Base-by-base conservation (phyloP, 2,888 invertebrate species). In the Drosophila planitibia region DNA sequence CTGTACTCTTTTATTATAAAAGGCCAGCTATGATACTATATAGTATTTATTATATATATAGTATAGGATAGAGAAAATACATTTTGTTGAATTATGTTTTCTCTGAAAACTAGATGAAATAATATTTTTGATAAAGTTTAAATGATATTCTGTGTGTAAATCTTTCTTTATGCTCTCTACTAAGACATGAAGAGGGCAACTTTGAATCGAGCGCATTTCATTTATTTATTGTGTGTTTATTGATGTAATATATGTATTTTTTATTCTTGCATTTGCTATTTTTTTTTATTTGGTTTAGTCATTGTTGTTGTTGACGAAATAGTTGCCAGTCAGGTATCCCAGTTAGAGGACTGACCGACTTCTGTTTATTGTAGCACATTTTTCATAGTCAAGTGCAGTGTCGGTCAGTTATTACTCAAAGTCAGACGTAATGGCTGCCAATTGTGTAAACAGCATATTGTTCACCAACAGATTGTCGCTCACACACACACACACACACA, bases 381-480 rank as follows among this genome's bases (percentile, higher is more conserved):
- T 84, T 79, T 84, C 83, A 89, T 76, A 76, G 82, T 84, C 87
- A 86, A 83, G 71, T 83, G 76, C 75, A 84, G 61, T 72, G 76
- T 74, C 70, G 76, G 75, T 63, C 69, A 77, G 79, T 82, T 84
- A 86, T 81, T 79, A 89, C 76, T 89, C 85, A 86, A 82, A 84
- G 89, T 75, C 81, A 77, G 76, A 70, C 79, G 67, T 81, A 84
- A 89, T 86, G 83, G 77, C 74, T 70, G 82, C 76, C 83, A 85
- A 79, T 81, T 86, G 74, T 81, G 73, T 69, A 72, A 74, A 69
- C 73, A 81, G 65, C 71, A 77, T 81, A 81, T 74, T 79, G 73
- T 82, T 72, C 68, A 52, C 22, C 49, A 73, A 77, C 70, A 75
- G 75, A 69, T 82, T 82, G 74, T 59, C 65, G 55, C 69, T 55